Evolutionary conservation across 2,888 invertebrate species (phyloP).

Genomic region (Augiades crinisus): DNA sequence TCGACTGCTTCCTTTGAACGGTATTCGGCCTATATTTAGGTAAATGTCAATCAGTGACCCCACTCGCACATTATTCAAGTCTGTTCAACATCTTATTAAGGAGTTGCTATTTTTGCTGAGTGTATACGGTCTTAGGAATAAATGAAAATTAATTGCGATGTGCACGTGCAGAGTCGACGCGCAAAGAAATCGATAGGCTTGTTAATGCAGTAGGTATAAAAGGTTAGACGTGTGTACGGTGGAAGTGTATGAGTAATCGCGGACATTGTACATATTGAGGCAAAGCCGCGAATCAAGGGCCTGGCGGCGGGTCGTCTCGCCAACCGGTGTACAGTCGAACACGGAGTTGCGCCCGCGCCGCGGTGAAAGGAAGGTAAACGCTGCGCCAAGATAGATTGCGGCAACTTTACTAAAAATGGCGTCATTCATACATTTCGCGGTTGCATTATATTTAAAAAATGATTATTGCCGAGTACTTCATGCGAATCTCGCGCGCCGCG

Average conservation of each 20-base stretch:
- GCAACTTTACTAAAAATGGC: slow-evolving; percentile 77
- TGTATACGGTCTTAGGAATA: too few species aligned
- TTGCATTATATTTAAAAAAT: slow-evolving; percentile 58
- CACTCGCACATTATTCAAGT: slow-evolving; percentile 21
- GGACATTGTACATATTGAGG: slow-evolving; percentile 33
- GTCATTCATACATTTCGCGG: slow-evolving; percentile 71
- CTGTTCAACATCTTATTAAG: neutral
- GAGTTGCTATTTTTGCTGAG: too few species aligned
- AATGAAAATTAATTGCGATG: neutral
- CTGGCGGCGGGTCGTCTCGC: slow-evolving; percentile 63
- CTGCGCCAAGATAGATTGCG: slow-evolving; percentile 67
- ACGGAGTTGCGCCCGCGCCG: slow-evolving; percentile 35
- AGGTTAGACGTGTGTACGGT: slow-evolving; percentile 4
- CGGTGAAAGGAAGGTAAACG: slow-evolving; percentile 78
- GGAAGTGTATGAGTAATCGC: slow-evolving; percentile 35
- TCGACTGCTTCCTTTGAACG: slow-evolving; percentile 50
- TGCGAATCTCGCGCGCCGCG: slow-evolving; percentile 41
- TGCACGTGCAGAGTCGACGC: neutral
- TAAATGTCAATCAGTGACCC: slow-evolving; percentile 53
- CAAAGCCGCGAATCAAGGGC: slow-evolving; percentile 43
- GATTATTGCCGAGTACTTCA: slow-evolving; percentile 45
- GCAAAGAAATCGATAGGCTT: neutral
- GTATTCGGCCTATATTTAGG: slow-evolving; percentile 49
- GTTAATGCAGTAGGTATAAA: neutral
- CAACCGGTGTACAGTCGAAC: slow-evolving; percentile 32